Evolutionary conservation across 2,113 vertebrate species (phyloP).

Genomic region (Gopherus evgoodei): DNA sequence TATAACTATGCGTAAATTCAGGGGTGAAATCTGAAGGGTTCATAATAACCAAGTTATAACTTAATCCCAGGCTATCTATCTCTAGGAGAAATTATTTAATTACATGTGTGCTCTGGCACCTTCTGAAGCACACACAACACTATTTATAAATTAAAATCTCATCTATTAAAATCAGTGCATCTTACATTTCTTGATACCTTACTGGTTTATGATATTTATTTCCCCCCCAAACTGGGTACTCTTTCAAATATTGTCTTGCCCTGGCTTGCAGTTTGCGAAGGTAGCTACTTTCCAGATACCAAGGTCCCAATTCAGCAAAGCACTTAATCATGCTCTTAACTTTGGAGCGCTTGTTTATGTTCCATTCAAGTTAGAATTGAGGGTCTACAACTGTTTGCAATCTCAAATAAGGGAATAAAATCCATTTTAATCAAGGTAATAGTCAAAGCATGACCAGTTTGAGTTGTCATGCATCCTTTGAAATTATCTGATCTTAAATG

Average conservation of each 20-base stretch:
- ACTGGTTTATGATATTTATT: not conserved
- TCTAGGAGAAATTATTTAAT: not conserved
- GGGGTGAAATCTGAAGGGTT: not conserved
- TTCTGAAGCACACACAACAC: not conserved
- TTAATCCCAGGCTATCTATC: not conserved
- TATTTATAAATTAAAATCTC: not conserved
- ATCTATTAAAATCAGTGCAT: not conserved
- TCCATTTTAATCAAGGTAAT: not conserved
- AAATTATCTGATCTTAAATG: too few species aligned
- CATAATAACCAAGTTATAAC: not conserved
- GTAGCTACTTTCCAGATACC: too few species aligned
- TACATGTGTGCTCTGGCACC: not conserved
- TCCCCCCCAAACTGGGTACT: too few species aligned
- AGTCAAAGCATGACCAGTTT: too few species aligned
- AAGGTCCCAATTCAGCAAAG: not conserved
- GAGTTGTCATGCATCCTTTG: too few species aligned
- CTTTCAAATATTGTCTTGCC: too few species aligned
- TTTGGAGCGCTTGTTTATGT: accelerated
- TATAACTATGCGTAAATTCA: not conserved
- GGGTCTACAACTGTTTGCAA: not conserved
- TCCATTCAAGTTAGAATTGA: not conserved
- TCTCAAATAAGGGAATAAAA: not conserved
- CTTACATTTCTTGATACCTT: not conserved
- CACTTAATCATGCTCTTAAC: accelerated
- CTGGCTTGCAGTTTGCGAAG: too few species aligned